These are phyloP conservation scores for Rhagonycha lutea DNA, from an alignment of 2,888 invertebrate species.

Conservation along the genomic window DNA sequence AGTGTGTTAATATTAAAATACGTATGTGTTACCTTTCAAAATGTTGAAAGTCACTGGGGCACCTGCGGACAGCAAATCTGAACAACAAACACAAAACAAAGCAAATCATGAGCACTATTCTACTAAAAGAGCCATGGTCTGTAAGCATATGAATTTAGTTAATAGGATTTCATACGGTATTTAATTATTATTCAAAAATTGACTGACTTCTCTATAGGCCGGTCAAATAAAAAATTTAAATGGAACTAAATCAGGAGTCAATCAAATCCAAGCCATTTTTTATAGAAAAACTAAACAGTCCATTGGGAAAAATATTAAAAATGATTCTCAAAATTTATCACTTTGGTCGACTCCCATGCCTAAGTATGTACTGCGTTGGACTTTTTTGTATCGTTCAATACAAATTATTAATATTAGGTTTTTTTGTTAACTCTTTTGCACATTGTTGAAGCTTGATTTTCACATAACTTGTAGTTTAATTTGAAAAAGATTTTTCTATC, in stretches of 20 bases:
- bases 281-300: not conserved
- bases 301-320: too few species aligned
- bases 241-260: not conserved
- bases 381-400: too few species aligned
- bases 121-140: constrained; percentile 45
- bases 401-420: too few species aligned
- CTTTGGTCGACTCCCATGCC: not conserved
- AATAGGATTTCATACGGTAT: not conserved
- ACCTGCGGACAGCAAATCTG: constrained; percentile 80
- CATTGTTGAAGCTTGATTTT: too few species aligned
- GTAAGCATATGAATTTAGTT: constrained; percentile 38
- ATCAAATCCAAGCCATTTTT: not conserved
- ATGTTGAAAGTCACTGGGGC: constrained; percentile 85
- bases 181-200: not conserved
- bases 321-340: too few species aligned
- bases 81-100: constrained; percentile 73
- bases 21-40: constrained; percentile 75
- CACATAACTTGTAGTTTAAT: too few species aligned
- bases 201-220: not conserved
- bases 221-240: not conserved
- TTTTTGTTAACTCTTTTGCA: too few species aligned
- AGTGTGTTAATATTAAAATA: constrained; percentile 34
- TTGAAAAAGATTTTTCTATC: too few species aligned
- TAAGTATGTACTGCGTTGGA: too few species aligned
- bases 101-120: constrained; percentile 56